A percentile compares a stretch with the other conserved stretches of the same genome.
Evolutionary conservation across 2,888 invertebrate genomes (phyloP).

Genomic region (Polydrusus cervinus): DNA sequence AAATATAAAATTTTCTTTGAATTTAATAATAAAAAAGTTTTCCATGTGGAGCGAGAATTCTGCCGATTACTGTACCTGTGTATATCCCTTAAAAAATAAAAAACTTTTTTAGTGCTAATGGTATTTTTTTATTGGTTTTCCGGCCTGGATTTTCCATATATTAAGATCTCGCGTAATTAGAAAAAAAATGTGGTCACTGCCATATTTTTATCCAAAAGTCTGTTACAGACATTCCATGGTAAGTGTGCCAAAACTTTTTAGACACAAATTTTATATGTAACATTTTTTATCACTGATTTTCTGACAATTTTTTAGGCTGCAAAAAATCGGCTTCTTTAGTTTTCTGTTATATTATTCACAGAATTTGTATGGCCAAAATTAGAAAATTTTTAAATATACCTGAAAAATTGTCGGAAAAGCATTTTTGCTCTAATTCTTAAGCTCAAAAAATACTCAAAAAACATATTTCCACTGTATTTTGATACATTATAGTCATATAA

Average conservation of each 20-base stretch:
- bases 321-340: background rate
- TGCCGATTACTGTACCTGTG: too few species aligned
- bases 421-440: constrained; percentile 37
- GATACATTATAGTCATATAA: constrained; percentile 60
- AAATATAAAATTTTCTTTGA: too few species aligned
- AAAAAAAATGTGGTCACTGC: constrained; percentile 41
- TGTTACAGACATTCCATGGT: constrained; percentile 51
- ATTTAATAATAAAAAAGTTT: too few species aligned
- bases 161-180: constrained; percentile 24
- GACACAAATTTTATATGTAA: constrained; percentile 22
- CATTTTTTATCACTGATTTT: background rate
- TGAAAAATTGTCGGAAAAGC: constrained; percentile 21
- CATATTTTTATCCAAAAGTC: constrained; percentile 37
- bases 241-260: constrained; percentile 57
- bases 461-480: constrained; percentile 59
- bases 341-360: background rate
- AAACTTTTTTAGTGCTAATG: too few species aligned
- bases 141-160: background rate
- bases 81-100: too few species aligned
- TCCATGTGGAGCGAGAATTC: too few species aligned
- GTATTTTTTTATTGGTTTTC: background rate
- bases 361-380: background rate
- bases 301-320: constrained; percentile 3
- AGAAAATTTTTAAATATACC: background rate
- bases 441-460: constrained; percentile 55